Percentiles rank a stretch among this genome's conserved stretches.
phyloP scores from a whole-genome alignment of 2,888 invertebrate genomes.

The Phortica magna region DNA sequence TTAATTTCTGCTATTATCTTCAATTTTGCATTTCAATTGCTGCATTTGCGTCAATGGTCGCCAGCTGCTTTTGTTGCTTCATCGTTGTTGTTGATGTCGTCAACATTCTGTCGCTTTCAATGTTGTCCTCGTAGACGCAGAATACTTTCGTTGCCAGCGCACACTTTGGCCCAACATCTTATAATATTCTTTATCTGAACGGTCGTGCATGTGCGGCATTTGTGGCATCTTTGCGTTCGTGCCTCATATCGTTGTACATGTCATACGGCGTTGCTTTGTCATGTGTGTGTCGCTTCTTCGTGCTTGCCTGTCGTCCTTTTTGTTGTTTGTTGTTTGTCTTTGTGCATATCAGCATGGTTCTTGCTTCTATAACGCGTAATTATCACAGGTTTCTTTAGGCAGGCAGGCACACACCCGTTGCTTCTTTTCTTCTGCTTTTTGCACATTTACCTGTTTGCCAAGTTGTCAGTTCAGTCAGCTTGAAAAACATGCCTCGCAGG shows the following conservation, averaged over 20 bases:
- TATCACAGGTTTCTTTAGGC: not conserved
- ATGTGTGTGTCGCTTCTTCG: too few species aligned
- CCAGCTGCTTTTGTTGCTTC: not conserved
- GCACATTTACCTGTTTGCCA: not conserved
- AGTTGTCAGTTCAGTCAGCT: not conserved
- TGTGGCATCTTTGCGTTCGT: not conserved
- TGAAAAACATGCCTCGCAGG: too few species aligned
- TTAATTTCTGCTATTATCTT: slow-evolving; percentile 14
- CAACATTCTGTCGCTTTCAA: not conserved
- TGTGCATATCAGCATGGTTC: not conserved
- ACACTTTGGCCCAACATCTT: too few species aligned
- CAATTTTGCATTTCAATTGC: slow-evolving; percentile 21
- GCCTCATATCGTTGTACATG: not conserved
- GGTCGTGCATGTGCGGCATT: slow-evolving; percentile 13
- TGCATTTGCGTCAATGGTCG: slow-evolving; percentile 18
- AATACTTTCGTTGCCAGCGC: too few species aligned
- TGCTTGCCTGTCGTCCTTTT: too few species aligned
- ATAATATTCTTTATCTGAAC: not conserved
- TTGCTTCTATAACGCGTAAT: not conserved
- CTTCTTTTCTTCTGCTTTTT: not conserved
- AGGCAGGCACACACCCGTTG: too few species aligned
- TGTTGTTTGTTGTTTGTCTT: too few species aligned
- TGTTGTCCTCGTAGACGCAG: not conserved
- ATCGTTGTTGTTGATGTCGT: not conserved
- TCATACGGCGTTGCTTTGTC: not conserved